Evolutionary conservation across 2,888 invertebrate genomes (phyloP), one percentile per base, ranked within the genome.

Genomic region (Caenorhabditis imperialis): DNA sequence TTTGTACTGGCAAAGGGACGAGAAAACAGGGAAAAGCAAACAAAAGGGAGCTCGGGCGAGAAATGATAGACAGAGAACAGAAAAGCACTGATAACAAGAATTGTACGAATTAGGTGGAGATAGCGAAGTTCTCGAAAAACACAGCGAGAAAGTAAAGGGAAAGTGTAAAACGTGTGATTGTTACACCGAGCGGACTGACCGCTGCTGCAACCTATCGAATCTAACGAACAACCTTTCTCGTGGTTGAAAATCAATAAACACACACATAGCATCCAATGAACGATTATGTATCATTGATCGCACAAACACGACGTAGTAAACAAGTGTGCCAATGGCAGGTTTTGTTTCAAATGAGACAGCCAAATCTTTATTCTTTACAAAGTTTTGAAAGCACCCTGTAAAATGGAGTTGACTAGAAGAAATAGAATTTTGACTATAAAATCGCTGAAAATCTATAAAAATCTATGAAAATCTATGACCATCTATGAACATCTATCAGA

Each of bases 181-280:
- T 61, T 71, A 71, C 70, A 71, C 53, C 40, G 50, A 3, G 27
- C 20, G 12, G 22, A 27, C 22, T 69, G 69, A 51, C 62, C 51
- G 38, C 51, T 57, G 71, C 61, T n/a, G n/a, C 57, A 67, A 40
- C 38, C 42, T 40, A 14, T 53, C 27, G 53, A 37, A 37, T 62
- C 62, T n/a, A 22, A 58, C 62, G 62, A 71, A 71, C 71, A 57
- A 62, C 51, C 62, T 23, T 40, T 53, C 62, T 62, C 62, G 71
- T 71, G 71, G 53, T 69, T 53, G 27, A 23, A 14, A 69, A 67
- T 60, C 58, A 53, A 69, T 60, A 60, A 58, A 69, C 58, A 69
- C 40, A 69, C 38, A 40, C 53, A 65, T 50, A 38, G 44, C n/a
- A 45, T 55, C 14, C 58, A 69, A 40, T 40, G 57, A 67, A 51